Percentiles rank a stretch among this genome's conserved stretches.
These are phyloP conservation scores for Asobara japonica DNA, from an alignment of 1,140 invertebrate genomes.

Conservation along the genomic window DNA sequence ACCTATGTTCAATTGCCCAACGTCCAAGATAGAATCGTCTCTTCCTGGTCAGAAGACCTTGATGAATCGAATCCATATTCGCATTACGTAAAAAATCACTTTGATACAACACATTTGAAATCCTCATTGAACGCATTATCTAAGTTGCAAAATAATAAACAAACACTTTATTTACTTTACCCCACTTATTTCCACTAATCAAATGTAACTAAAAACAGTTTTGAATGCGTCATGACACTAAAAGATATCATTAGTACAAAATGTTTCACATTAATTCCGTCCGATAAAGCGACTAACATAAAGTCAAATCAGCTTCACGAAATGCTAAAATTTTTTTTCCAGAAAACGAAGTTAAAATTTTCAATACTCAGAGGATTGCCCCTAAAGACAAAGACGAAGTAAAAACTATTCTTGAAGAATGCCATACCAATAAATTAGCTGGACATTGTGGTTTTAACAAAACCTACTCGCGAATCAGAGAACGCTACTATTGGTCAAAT, in stretches of 20 bases:
- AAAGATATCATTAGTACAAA: slow-evolving; percentile 18
- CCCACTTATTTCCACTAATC: slow-evolving; percentile 43
- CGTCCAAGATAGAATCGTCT: slow-evolving; percentile 37
- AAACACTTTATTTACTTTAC: slow-evolving; percentile 39
- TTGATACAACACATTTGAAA: slow-evolving; percentile 29
- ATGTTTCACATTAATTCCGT: slow-evolving; percentile 12
- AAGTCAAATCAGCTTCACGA: slow-evolving; percentile 7
- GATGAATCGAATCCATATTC: slow-evolving; percentile 41
- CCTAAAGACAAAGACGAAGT: background rate
- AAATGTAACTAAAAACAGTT: slow-evolving; percentile 44
- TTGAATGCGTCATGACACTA: slow-evolving; percentile 38
- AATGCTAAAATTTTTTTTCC: background rate
- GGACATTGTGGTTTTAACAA: background rate
- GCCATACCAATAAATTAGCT: background rate
- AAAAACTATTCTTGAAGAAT: background rate
- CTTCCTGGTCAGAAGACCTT: slow-evolving; percentile 45
- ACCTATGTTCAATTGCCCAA: slow-evolving; percentile 25
- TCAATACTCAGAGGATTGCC: background rate
- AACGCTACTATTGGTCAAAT: slow-evolving; percentile 38
- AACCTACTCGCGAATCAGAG: background rate
- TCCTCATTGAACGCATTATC: slow-evolving; percentile 20
- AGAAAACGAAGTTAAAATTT: background rate
- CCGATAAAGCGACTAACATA: slow-evolving; percentile 17
- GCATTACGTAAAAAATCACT: slow-evolving; percentile 30
- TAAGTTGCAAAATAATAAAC: slow-evolving; percentile 37